These are phyloP conservation scores for Climacteris rufus DNA, from an alignment of 2,113 vertebrate genomes.

Conservation along the genomic window DNA sequence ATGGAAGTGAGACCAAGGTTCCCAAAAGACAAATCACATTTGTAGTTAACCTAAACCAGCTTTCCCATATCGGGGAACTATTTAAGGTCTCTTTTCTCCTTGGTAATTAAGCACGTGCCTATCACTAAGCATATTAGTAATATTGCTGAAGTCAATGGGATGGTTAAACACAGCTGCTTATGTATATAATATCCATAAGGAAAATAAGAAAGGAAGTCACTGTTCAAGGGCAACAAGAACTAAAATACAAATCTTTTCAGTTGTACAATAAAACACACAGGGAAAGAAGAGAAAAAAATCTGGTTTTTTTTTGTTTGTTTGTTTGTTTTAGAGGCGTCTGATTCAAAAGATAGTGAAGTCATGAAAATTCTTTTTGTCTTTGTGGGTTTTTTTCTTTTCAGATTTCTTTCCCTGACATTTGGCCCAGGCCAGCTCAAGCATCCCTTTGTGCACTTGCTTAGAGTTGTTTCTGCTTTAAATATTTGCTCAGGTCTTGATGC, in stretches of 20 bases:
- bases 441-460: neutral
- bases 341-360: neutral
- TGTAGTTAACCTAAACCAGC: neutral
- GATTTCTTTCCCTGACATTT: neutral
- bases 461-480: neutral
- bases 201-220: neutral
- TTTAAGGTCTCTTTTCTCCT: slow-evolving; percentile 16
- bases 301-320: too few species aligned
- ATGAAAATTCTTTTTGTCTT: neutral
- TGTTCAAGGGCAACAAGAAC: neutral
- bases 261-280: neutral
- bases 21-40: slow-evolving; percentile 17
- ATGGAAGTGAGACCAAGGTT: slow-evolving; percentile 3
- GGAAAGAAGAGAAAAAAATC: neutral
- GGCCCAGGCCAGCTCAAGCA: neutral
- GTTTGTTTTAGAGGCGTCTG: neutral
- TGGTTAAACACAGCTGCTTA: neutral
- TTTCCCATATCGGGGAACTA: neutral
- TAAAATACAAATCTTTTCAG: neutral
- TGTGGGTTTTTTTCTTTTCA: neutral
- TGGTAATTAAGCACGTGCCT: slow-evolving; percentile 16
- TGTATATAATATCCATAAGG: neutral
- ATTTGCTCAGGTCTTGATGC: neutral
- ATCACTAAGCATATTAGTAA: neutral
- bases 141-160: neutral